Evolutionary conservation across 1,140 invertebrate species (phyloP), one percentile per base, ranked within the genome.

Genomic region (Brachionus calyciflorus): DNA sequence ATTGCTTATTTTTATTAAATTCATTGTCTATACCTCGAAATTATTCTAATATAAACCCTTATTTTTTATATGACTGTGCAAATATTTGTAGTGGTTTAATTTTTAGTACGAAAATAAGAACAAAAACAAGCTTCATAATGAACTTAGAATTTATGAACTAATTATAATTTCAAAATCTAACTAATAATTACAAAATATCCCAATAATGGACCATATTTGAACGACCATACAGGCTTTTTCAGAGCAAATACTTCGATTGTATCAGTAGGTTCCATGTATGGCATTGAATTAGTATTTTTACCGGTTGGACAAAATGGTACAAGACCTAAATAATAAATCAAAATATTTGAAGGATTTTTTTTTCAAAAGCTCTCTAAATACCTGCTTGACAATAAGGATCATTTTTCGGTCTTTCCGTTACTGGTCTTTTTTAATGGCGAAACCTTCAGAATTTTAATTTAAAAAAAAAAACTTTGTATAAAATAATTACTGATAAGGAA

Each of bases 221-320:
- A 83, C 68, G 82, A 80, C 81, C 82, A 84, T 0, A 84, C 83
- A 12, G 83, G 83, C 14, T 82, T 82, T 57, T 84, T 84, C 49
- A 84, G 77, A 6, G 82, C 82, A 79, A 80, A 84, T 1, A 84
- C 79, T 68, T 83, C 80, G 0, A 84, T 75, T 14, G 48, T 77
- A 63, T 84, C 83, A 49, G 19, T 24, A 48, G n/a, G 63, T 9
- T 75, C 40, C n/a, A 79, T 14, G 53, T 81, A 79, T 10, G 82
- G 82, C 82, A 84, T 82, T 0, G 79, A 79, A 69, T 82, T 80
- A 17, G 78, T 48, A 10, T 24, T 49, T 30, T 79, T 49, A n/a
- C 83, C 83, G 10, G 80, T 81, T 3, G 82, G 82, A 76, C 83
- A 84, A 69, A 84, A 84, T 28, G 82, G 81, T 1, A 83, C 76